Evolutionary conservation across 2,797 vertebrate genomes (phyloP), one percentile per base, ranked within the genome.

Genomic region (Neomorphus geoffroyi): DNA sequence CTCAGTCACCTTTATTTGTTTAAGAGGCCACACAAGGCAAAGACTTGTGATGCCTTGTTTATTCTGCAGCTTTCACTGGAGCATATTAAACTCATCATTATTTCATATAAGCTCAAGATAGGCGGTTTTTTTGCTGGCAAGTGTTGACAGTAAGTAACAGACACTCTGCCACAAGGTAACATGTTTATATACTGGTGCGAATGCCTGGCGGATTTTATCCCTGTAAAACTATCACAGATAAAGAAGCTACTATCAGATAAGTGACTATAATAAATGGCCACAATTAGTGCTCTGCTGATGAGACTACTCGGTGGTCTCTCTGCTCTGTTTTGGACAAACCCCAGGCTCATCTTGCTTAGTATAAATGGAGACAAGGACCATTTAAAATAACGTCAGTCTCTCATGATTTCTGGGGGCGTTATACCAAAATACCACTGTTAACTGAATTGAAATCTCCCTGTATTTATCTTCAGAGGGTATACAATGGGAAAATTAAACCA

Each of bases 11-110:
- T 98, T 97, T 98, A 98, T 99, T 99, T 99, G 98, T 98, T 99
- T 99, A 99, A 98, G 98, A 98, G 98, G 98, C 98, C 98, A 98
- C 98, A 98, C 98, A 98, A 98, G 98, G 98, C 98, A 98, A 99
- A 98, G 97, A 95, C 72, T 97, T 97, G 98, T 98, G 98, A 98
- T 98, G 94, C 92, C 91, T 98, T 99, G 98, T 99, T 99, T 99
- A 99, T 98, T 98, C 98, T 98, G 96, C 27, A 27, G 98, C 97
- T 98, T 98, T 98, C 98, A 98, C 98, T 98, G 98, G 97, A 97
- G 97, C 86, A 93, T 98, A 98, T 98, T 98, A 98, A 98, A 99
- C 98, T 98, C 98, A 97, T 98, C 53, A 93, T 98, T 98, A 97
- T 98, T 98, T 98, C 98, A 97, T 98, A 98, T 98, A 98, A 98